Evolutionary conservation across 1,140 invertebrate genomes (phyloP), one percentile per base, ranked within the genome.

Genomic region (Bombus huntii): DNA sequence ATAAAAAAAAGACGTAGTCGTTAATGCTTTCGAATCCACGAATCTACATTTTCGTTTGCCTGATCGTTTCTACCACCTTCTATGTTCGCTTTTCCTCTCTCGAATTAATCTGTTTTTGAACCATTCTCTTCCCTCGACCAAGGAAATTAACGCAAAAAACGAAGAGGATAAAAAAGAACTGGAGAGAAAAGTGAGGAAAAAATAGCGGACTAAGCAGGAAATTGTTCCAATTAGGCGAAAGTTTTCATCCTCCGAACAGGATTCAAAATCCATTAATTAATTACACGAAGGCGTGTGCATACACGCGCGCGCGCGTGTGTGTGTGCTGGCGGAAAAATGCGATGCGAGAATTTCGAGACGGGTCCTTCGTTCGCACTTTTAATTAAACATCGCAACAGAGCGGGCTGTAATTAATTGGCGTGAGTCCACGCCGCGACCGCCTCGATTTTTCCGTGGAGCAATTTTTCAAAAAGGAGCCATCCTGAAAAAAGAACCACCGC

Each of bases 231-330:
- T 89, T 89, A 81, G 81, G 75, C 59, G 31, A 77, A 53, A 90
- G 62, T 80, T 83, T 81, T 77, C 72, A 47, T 71, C 39, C 72
- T 75, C 28, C 39, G 65, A 25, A 57, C 76, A 31, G 70, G 73
- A 82, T 81, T 89, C 85, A 68, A 90, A 89, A 89, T 90, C 89
- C 89, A 89, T 90, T 90, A 90, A 90, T 90, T 90, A 90, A 90
- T 90, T 90, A 89, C 78, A 39, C 39, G 81, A 65, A 42, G 65
- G n/a, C 57, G 39, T 66, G 73, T 47, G 4, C 15, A 47, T 47
- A 15, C 74, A 53, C 34, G 37, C 34, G 57, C 75, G 57, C 75
- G 71, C 34, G 47, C 0, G 28, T n/a, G 68, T 39, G 68, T 39
- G 53, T 53, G 70, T 42, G 70, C 25, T 25, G 10, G 22, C 1